phyloP scores from a whole-genome alignment of 2,888 invertebrate genomes.

The Synanthedon tipuliformis region DNA sequence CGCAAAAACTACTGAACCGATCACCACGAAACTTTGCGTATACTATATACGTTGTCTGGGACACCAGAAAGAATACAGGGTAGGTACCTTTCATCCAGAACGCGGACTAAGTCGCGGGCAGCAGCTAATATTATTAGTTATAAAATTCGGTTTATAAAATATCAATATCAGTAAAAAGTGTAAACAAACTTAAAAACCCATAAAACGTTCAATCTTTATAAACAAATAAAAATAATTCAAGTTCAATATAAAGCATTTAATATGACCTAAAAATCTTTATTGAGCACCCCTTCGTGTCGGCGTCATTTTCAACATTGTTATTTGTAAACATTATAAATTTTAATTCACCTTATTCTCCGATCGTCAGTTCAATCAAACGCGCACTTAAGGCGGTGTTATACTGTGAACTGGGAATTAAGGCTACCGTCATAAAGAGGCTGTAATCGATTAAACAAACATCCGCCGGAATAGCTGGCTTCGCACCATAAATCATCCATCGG shows the following conservation, averaged over 20 bases:
- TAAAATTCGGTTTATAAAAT: no score
- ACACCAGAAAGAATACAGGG: no score
- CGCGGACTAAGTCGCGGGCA: no score
- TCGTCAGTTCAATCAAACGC: not conserved
- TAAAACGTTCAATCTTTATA: no score
- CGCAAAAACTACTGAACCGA: no score
- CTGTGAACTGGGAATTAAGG: conserved; percentile 10
- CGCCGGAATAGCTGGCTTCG: conserved; percentile 34
- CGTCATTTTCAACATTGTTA: not conserved
- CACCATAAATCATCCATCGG: conserved; percentile 52
- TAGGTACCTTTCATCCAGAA: no score
- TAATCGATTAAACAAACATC: conserved; percentile 68
- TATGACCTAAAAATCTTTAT: no score
- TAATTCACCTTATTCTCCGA: not conserved
- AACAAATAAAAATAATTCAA: not conserved
- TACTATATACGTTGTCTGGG: no score
- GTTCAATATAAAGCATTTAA: not conserved
- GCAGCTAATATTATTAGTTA: no score
- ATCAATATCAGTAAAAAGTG: no score
- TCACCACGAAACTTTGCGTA: no score
- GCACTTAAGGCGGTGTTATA: conserved; percentile 13
- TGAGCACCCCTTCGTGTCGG: not conserved
- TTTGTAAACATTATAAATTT: not conserved
- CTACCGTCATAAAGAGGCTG: conserved; percentile 45
- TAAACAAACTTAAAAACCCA: no score